Evolutionary conservation across 1,140 invertebrate genomes (phyloP).

Genomic region (Aphelinus atriplicis): DNA sequence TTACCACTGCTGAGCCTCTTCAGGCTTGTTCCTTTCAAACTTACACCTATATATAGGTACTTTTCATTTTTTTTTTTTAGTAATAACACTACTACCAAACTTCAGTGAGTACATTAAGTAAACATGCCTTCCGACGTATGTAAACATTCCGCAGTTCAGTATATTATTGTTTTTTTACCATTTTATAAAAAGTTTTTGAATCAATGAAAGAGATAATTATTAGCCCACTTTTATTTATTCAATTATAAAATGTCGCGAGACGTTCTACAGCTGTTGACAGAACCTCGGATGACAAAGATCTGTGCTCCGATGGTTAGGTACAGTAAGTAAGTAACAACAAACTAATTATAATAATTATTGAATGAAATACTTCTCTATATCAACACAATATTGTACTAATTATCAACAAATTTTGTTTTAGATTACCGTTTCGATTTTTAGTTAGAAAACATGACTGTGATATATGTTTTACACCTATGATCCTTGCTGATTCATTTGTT

Average conservation of each 20-base stretch:
- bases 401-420: conserved; percentile 50
- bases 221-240: no score
- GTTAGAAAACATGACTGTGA: conserved; percentile 88
- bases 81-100: no score
- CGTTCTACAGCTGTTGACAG: conserved; percentile 74
- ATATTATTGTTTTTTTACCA: no score
- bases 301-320: conserved; percentile 97
- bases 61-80: no score
- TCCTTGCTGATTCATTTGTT: conserved; percentile 92
- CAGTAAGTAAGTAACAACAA: conserved; percentile 77
- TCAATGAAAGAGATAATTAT: no score
- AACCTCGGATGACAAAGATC: conserved; percentile 74
- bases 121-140: no score
- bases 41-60: no score
- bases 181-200: no score
- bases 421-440: conserved; percentile 84
- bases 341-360: conserved; percentile 21
- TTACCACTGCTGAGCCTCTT: no score
- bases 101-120: no score
- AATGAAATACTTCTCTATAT: conserved; percentile 9
- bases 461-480: conserved; percentile 96
- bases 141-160: no score
- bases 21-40: no score
- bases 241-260: conserved; percentile 56
- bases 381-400: conserved; percentile 1